These are phyloP conservation scores for Bicyclus anynana DNA, from an alignment of 1,140 invertebrate species.

Conservation along the genomic window DNA sequence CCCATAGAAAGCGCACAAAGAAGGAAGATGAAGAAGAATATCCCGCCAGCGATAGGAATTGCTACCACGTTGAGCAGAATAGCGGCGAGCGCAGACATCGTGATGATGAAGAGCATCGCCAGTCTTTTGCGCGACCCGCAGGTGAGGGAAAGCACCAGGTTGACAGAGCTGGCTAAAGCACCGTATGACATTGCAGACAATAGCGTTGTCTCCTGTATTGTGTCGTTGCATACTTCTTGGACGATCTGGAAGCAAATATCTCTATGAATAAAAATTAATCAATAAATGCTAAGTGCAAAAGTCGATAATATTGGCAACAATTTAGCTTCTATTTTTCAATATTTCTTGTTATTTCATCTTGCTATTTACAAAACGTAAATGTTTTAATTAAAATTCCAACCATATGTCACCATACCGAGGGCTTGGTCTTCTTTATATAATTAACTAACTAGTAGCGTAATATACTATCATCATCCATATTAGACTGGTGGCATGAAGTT, in stretches of 20 bases:
- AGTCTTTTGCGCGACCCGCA: conserved; percentile 50
- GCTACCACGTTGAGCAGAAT: conserved; percentile 52
- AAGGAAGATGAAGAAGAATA: conserved; percentile 68
- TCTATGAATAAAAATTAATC: background rate
- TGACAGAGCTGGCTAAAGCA: conserved; percentile 51
- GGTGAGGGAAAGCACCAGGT: conserved; percentile 58
- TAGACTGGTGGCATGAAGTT: too few relatives aligned
- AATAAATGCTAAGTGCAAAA: too few relatives aligned
- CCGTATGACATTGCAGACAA: conserved; percentile 65
- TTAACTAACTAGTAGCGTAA: too few relatives aligned
- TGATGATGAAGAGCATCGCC: conserved; percentile 58
- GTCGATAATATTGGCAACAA: too few relatives aligned
- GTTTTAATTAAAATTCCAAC: too few relatives aligned
- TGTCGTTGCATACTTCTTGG: conserved; percentile 56
- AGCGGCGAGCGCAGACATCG: conserved; percentile 43
- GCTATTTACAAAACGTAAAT: too few relatives aligned
- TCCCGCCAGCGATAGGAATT: conserved; percentile 56
- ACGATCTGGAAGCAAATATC: conserved; percentile 34
- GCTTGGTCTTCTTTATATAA: too few relatives aligned
- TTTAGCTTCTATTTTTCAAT: too few relatives aligned
- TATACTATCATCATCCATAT: too few relatives aligned
- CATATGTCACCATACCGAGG: too few relatives aligned
- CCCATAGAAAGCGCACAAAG: conserved; percentile 65
- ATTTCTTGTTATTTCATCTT: too few relatives aligned
- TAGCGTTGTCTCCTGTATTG: conserved; percentile 60